Conservation (phyloP, 2,113 vertebrate species). For the Acrocephalus arundinaceus region DNA sequence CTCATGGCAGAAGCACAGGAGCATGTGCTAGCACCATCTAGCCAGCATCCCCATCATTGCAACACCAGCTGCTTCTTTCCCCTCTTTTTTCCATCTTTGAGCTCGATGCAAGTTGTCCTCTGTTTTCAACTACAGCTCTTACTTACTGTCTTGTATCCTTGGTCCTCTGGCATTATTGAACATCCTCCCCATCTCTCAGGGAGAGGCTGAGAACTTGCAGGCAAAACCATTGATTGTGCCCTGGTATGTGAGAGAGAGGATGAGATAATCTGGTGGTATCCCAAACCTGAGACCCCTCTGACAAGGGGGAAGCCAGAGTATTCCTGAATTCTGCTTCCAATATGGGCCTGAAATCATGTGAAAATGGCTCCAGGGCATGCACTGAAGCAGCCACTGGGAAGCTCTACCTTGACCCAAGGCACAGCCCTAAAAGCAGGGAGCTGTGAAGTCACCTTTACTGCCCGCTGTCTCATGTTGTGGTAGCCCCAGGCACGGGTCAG, state of each 20-base stretch:
- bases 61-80: background rate
- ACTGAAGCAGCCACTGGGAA: background rate
- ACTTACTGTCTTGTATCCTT: background rate
- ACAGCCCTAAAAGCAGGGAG: background rate
- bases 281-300: background rate
- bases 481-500: background rate
- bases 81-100: background rate
- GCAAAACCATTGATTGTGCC: background rate
- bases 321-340: background rate
- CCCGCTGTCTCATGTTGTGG: background rate
- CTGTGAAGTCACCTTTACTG: background rate
- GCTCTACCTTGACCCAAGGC: background rate
- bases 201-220: background rate
- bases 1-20: background rate
- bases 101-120: background rate
- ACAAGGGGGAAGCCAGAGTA: background rate
- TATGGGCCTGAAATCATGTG: background rate
- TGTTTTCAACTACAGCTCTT: background rate
- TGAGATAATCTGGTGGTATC: background rate
- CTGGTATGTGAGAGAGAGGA: background rate
- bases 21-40: conserved; percentile 60
- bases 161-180: background rate
- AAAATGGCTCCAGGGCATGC: background rate
- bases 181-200: background rate
- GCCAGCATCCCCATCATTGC: conserved; percentile 28